phyloP scores from a whole-genome alignment of 2,797 vertebrate genomes.

The Catharus ustulatus region DNA sequence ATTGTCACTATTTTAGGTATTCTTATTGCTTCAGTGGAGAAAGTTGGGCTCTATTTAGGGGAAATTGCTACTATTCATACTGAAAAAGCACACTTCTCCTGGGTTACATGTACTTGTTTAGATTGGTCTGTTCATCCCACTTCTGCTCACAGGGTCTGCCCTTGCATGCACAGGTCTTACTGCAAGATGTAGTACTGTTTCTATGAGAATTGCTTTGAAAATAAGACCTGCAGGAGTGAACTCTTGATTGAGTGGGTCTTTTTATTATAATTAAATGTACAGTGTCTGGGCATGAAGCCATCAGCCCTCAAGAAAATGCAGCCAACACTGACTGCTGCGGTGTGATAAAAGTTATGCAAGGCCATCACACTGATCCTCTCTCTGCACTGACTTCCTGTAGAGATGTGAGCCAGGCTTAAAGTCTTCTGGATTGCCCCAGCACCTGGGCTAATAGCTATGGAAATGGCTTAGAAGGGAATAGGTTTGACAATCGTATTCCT shows the following conservation, averaged over 20 bases:
- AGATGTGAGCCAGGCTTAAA: neutral
- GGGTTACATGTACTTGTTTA: neutral
- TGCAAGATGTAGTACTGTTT: neutral
- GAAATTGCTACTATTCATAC: neutral
- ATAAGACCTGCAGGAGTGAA: constrained; percentile 13
- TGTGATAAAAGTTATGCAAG: neutral
- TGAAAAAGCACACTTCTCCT: neutral
- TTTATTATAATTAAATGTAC: constrained; percentile 39
- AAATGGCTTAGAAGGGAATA: neutral
- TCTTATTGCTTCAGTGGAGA: constrained; percentile 7
- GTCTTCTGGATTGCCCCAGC: neutral
- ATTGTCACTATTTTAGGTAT: constrained; percentile 25
- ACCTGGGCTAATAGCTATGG: neutral
- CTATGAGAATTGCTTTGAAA: constrained; percentile 10
- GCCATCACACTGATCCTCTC: neutral
- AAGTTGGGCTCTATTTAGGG: neutral
- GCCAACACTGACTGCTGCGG: neutral
- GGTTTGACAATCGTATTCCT: neutral
- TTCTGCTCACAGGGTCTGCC: neutral
- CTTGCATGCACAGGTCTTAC: neutral
- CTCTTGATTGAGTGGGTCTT: constrained; percentile 26
- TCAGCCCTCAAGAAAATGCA: constrained; percentile 32
- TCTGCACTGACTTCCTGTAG: neutral
- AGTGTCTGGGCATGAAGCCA: constrained; percentile 46
- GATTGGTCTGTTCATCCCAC: neutral